Base-by-base conservation (phyloP, 1,140 invertebrate species). In the Mesaphorura yosii region DNA sequence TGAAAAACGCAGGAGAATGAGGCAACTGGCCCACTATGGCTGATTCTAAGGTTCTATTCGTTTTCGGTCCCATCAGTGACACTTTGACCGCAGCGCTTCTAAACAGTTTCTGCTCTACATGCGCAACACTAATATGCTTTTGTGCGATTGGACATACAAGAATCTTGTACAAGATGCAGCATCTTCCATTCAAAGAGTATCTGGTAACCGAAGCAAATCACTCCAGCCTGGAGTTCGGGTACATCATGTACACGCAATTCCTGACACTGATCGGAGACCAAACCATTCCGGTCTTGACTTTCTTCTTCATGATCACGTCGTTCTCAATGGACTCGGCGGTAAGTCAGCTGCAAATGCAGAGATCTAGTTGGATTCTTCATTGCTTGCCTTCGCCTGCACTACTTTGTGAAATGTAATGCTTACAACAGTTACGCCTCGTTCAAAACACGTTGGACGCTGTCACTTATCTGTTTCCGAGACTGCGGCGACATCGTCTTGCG, bases 141-240 rank as follows among this genome's bases (percentile, higher is more conserved):
- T 59, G 42, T 25, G 48, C 48, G 7, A 50, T 59, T 39, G 48
- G 48, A 1, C 48, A 59, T n/a, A 48, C 51, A 20, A n/a, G n/a
- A n/a, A 26, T 51, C 4, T 27, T 22, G 7, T 10, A 37, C 1
- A 48, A 48, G 26, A 31, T 27, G 15, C 48, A 55, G 17, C 22
- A 40, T 26, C 28, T 55, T 12, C 20, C 39, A 12, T 55, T 59
- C 41, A 20, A n/a, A 14, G 49, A 51, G 0, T 59, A 42, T 20
- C 39, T 55, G 14, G 20, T 47, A 14, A 20, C 19, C 1, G 38
- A 42, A 37, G 31, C 31, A 0, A 0, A 19, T 0, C 6, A 20
- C 14, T 59, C 57, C 7, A 54, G 56, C 40, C 26, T 59, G 7
- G 57, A 59, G 23, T 59, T 59, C 39, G 48, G 57, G n/a, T 55